Conservation (phyloP, 2,888 invertebrate genomes). For the Volucella inanis region DNA sequence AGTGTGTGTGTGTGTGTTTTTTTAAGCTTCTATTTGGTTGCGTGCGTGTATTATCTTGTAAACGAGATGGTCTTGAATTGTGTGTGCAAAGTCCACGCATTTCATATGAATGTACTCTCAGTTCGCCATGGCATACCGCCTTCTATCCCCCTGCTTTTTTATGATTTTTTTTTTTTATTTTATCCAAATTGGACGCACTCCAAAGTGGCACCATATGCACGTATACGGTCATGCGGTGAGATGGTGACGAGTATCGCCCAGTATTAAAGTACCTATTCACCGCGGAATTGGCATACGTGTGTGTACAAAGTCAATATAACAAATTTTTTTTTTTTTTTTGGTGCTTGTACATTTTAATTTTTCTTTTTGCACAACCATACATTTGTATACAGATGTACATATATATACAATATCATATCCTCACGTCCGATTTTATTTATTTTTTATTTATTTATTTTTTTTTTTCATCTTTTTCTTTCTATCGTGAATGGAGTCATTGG, state of each 20-base stretch:
- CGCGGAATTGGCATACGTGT: slow-evolving; percentile 63
- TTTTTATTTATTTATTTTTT: slow-evolving; percentile 21
- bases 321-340: slow-evolving; percentile 38
- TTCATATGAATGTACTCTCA: slow-evolving; percentile 37
- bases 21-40: not conserved
- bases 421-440: slow-evolving; percentile 8
- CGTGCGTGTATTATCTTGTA: slow-evolving; percentile 26
- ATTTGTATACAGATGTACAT: slow-evolving; percentile 43
- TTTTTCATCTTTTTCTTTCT: slow-evolving; percentile 22
- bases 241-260: slow-evolving; percentile 53
- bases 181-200: slow-evolving; percentile 59
- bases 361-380: slow-evolving; percentile 49
- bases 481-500: slow-evolving; percentile 49
- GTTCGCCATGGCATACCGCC: slow-evolving; percentile 11
- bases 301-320: slow-evolving; percentile 68
- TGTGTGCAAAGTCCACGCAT: slow-evolving; percentile 56
- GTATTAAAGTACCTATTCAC: slow-evolving; percentile 55
- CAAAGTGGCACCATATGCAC: slow-evolving; percentile 69
- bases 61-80: slow-evolving; percentile 24
- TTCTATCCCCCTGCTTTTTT: slow-evolving; percentile 11
- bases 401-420: slow-evolving; percentile 11
- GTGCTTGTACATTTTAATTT: slow-evolving; percentile 66
- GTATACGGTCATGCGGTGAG: slow-evolving; percentile 64
- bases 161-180: slow-evolving; percentile 38
- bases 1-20: not conserved